Evolutionary conservation across 2,888 invertebrate genomes (phyloP).

Genomic region (Erynnis tages): DNA sequence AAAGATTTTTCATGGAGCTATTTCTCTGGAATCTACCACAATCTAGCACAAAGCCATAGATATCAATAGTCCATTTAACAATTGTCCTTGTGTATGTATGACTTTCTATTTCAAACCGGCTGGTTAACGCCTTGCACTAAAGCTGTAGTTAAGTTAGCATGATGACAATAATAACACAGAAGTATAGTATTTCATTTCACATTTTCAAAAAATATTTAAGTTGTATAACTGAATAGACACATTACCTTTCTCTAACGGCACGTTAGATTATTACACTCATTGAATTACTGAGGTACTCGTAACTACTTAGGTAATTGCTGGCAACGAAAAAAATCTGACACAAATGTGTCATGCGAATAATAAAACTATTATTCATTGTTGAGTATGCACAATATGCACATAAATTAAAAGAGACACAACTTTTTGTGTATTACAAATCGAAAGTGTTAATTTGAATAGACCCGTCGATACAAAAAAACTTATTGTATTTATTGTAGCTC

Average conservation of each 20-base stretch:
- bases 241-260: too few relatives aligned
- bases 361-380: conserved; percentile 16
- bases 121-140: conserved; percentile 18
- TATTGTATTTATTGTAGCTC: too few relatives aligned
- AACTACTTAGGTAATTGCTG: too few relatives aligned
- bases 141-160: background rate
- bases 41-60: conserved; percentile 18
- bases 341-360: conserved; percentile 17
- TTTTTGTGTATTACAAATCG: background rate
- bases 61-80: conserved; percentile 19
- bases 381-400: conserved; percentile 1
- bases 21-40: conserved; percentile 18
- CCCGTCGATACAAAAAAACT: background rate
- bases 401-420: background rate
- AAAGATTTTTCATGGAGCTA: conserved; percentile 3
- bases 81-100: conserved; percentile 25
- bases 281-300: too few relatives aligned
- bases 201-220: too few relatives aligned
- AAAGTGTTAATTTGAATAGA: too few relatives aligned
- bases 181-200: too few relatives aligned
- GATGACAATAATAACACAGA: too few relatives aligned
- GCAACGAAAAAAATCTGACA: conserved; percentile 6
- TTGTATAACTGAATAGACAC: too few relatives aligned
- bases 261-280: too few relatives aligned
- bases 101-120: conserved; percentile 25